Evolutionary conservation across 2,113 vertebrate species (phyloP), one percentile per base, ranked within the genome.

Genomic region (Microtus oregoni): DNA sequence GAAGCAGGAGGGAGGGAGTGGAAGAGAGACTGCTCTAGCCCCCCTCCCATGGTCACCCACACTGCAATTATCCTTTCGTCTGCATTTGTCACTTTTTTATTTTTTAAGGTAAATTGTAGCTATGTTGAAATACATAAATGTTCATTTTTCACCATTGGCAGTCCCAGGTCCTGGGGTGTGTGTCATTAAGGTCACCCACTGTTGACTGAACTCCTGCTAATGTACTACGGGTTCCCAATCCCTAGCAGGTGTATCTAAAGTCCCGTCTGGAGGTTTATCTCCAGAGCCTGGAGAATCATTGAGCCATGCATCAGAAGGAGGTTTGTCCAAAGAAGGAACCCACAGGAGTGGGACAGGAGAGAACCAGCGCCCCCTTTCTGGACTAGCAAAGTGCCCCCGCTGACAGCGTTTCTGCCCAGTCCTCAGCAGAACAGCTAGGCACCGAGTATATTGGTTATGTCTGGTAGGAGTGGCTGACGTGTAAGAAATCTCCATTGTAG

Each of bases 41-140:
- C 91, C 7, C 41, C 7, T n/a, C 28, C 10, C 0, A 5, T 3
- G 1, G 24, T 38, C 12, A 41, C 15, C n/a, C 0, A 2, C 19
- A 0, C 55, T 12, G 50, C 76, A 24, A 0, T 65, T 41, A 22
- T n/a, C 4, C 0, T 70, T 58, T 50, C 1, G 5, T 26, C 44
- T 65, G 0, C 10, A 3, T 47, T 24, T 41, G 65, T 6, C 1
- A 0, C 12, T 13, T 10, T 41, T 12, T 26, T 28, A 0, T 5
- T 32, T 30, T 1, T 30, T 1, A 41, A 38, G 41, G 22, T 52
- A 6, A 41, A 75, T n/a, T 65, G 4, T 30, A 3, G 24, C 0
- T 44, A 1, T 19, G 4, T 20, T 65, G 28, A 90, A 41, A 65
- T 5, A 11, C 28, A 7, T 4, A 30, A 1, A 8, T 86, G 68